Evolutionary conservation across 2,888 invertebrate genomes (phyloP), one percentile per base, ranked within the genome.

Genomic region (Tenthredo distinguenda): DNA sequence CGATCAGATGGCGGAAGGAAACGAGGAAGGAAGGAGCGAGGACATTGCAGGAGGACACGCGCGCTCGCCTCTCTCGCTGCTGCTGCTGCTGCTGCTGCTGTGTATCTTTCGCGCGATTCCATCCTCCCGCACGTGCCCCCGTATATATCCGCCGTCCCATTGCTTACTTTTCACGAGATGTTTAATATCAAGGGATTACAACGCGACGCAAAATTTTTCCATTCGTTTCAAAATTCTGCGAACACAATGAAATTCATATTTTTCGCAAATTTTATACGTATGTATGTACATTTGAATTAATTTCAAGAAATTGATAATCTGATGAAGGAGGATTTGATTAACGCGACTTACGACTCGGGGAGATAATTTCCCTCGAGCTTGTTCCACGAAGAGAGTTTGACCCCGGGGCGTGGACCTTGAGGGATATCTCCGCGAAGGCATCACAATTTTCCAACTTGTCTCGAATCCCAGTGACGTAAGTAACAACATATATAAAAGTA

Each of bases 1-100:
- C 91, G 90, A 93, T 93, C 93, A 93, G 92, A 88, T 87, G 88
- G 88, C 92, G 93, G 92, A 93, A 92, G 92, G 92, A 92, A 93
- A 68, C 47, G 65, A 65, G 92, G 92, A 90, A 91, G 90, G 90
- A 92, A 93, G 91, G 92, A 83, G 71, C 83, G 68, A 83, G 83
- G 68, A 83, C 68, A 68, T 31, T 92, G 91, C 91, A 90, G 90
- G 91, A 90, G 90, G 91, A 91, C 83, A 83, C 90, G 89, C 88
- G 88, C 90, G 90, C 87, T 90, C 88, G 90, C 88, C 88, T 87
- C 88, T 89, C 87, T n/a, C 55, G 15, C 47, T 47, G 47, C 47
- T 47, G 43, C 43, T 34, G 31, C 34, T 34, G 31, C 34, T 68
- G 68, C 68, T 34, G 50, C 79, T 31, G 86, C 88, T 90, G 90